Conservation (phyloP, 2,797 vertebrate species). For the Scolopax rusticola region DNA sequence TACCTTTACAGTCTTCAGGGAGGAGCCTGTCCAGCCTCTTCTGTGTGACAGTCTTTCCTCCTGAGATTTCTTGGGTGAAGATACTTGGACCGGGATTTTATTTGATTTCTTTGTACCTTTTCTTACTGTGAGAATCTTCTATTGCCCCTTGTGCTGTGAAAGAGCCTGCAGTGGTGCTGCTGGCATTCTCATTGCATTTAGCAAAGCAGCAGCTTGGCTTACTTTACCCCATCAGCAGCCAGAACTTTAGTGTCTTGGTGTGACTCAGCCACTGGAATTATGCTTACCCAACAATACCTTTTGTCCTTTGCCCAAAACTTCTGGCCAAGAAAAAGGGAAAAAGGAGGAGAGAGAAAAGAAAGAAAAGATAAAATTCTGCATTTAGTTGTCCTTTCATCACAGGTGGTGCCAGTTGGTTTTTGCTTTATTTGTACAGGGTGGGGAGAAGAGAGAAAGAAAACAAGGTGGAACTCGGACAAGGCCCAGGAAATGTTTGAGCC, state of each 20-base stretch:
- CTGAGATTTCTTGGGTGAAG: background rate
- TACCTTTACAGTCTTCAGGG: background rate
- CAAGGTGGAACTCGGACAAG: constrained; percentile 81
- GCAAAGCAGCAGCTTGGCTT: constrained; percentile 59
- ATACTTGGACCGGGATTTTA: background rate
- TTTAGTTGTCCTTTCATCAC: constrained; percentile 80
- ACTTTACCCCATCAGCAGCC: constrained; percentile 59
- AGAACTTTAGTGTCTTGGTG: constrained; percentile 57
- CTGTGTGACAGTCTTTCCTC: background rate
- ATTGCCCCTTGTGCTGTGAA: background rate
- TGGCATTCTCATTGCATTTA: background rate
- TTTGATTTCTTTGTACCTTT: background rate
- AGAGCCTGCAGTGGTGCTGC: background rate
- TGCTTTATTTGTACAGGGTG: constrained; percentile 85
- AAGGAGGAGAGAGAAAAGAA: constrained; percentile 59
- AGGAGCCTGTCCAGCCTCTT: background rate
- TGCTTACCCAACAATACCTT: constrained; percentile 78
- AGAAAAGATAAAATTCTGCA: constrained; percentile 79
- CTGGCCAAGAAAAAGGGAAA: constrained; percentile 71
- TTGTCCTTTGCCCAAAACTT: constrained; percentile 81
- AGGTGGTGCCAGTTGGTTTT: constrained; percentile 78
- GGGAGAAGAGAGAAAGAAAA: constrained; percentile 80
- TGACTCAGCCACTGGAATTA: constrained; percentile 76
- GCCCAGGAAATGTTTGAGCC: constrained; percentile 79
- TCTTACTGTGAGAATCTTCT: background rate